These are phyloP conservation scores for Garrulus glandarius DNA, from an alignment of 2,797 vertebrate species.

Conservation along the genomic window DNA sequence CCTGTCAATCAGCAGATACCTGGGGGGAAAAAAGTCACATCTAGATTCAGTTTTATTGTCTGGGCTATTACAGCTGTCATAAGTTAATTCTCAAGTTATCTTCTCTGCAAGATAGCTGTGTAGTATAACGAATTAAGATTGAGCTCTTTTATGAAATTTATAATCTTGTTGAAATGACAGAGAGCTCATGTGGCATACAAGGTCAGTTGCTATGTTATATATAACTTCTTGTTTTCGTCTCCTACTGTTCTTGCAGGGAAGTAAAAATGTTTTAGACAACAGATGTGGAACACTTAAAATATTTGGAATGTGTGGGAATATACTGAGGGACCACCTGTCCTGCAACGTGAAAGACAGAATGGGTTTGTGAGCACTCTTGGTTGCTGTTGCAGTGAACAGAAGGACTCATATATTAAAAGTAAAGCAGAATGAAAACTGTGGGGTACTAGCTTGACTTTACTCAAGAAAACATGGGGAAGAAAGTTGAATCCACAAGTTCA, in stretches of 20 bases:
- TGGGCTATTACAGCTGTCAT: neutral
- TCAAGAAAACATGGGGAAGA: neutral
- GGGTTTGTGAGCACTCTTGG: neutral
- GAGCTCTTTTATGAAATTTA: neutral
- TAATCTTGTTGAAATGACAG: constrained; percentile 7
- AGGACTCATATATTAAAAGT: neutral
- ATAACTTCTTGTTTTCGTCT: constrained; percentile 40
- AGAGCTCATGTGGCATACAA: constrained; percentile 10
- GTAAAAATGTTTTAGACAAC: constrained; percentile 51
- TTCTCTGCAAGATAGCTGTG: neutral
- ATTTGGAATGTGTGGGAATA: constrained; percentile 57
- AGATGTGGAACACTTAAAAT: constrained; percentile 62
- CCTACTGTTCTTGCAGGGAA: constrained; percentile 24
- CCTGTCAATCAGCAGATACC: neutral
- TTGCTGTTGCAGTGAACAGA: neutral
- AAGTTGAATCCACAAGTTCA: neutral
- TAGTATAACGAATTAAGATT: neutral
- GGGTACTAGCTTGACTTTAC: neutral
- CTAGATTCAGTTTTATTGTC: neutral
- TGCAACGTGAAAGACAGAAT: neutral
- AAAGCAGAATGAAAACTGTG: neutral
- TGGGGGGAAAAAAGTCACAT: neutral
- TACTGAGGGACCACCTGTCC: constrained; percentile 65
- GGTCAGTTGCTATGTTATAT: constrained; percentile 45
- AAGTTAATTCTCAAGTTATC: constrained; percentile 15